phyloP scores from a whole-genome alignment of 2,797 vertebrate genomes.

The Acipenser oxyrinchus region DNA sequence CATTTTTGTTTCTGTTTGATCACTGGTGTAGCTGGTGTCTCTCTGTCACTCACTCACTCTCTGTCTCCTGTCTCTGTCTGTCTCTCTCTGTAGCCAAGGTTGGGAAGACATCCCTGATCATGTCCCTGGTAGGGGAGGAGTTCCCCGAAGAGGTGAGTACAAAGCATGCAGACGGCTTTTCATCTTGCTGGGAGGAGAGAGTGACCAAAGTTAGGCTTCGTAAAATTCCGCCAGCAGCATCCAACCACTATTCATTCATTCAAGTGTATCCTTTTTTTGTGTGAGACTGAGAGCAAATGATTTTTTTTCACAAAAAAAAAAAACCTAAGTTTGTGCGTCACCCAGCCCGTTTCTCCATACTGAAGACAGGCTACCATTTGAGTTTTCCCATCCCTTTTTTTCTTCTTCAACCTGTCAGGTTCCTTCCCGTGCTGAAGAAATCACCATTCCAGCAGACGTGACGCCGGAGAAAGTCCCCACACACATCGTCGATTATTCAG shows the following conservation, averaged over 20 bases:
- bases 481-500: constrained; percentile 93
- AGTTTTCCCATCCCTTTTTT: neutral
- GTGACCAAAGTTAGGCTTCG: neutral
- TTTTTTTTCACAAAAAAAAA: neutral
- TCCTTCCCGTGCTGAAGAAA: constrained; percentile 85
- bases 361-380: neutral
- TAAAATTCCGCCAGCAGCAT: no score
- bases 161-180: neutral
- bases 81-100: constrained; percentile 73
- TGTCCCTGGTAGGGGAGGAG: constrained; percentile 95
- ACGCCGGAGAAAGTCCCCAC: constrained; percentile 95
- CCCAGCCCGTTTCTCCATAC: no score
- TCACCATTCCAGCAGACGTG: constrained; percentile 94
- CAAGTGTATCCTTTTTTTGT: no score
- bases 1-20: neutral
- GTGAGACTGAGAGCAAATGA: neutral
- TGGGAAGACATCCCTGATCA: constrained; percentile 94
- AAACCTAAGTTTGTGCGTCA: neutral
- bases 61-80: constrained; percentile 1
- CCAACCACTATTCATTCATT: no score
- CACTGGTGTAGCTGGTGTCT: no score
- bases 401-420: constrained; percentile 57
- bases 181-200: neutral
- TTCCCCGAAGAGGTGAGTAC: constrained; percentile 84
- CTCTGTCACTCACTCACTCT: neutral